Base-by-base conservation (phyloP, 2,888 invertebrate species). In the Carterocephalus palaemon region DNA sequence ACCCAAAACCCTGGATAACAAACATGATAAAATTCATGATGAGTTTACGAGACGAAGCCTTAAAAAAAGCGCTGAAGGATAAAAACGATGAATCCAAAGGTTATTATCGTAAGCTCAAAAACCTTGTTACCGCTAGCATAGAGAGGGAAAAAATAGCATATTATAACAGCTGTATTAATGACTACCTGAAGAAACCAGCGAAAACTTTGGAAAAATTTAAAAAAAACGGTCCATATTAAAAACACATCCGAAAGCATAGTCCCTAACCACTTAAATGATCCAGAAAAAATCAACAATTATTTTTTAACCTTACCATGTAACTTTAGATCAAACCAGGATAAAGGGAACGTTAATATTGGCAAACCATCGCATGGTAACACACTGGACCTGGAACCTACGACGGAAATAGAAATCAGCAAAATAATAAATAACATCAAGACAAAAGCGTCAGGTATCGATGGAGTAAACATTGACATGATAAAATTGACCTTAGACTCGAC, bases 21-120 rank as follows among this genome's bases (percentile, higher is more conserved):
- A 32, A 50, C 10, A 52, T 36, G 6, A 23, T 54, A 4, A 49
- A 34, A 41, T 33, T 39, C 5, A 55, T 55, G 47, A 57, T 54
- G 52, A 26, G 12, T 4, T 17, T 53, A 15, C 31, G 49, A 3
- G 45, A 56, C 31, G 33, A 33, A 3, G 54, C 52, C 0, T 15
- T 45, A n/a, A n/a, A 4, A 5, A 49, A 36, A 20, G 45, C 37
- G 2, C 45, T 39, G 1, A 20, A 12, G 10, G 39, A 29, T 5
- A 42, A 48, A 4, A 31, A 28, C 4, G 46, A 48, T 0, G 10
- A 40, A 1, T 17, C 47, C 15, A 38, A 31, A 16, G 6, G 34
- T 1, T 54, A 54, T 33, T 41, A 41, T 4, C 31, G 51, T 4
- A 29, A 4, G 2, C 46, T 58, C 0, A 45, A 47, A 28, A 54